Conservation (phyloP, 64 coral and sea anemone species). For the Montipora cactus region DNA sequence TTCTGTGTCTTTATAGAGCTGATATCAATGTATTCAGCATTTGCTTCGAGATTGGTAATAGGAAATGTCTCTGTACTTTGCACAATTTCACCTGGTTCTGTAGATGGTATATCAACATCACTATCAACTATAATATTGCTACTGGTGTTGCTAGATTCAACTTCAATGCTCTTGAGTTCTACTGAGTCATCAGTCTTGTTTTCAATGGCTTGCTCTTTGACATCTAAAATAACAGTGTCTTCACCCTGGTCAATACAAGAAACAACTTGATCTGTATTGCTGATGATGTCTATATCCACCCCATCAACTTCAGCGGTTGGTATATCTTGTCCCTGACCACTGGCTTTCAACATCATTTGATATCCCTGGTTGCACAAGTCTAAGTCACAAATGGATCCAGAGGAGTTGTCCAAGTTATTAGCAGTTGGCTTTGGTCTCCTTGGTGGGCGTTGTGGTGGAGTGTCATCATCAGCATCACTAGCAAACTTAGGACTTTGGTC, state of each 20-base stretch:
- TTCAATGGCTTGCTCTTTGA: conserved; percentile 48
- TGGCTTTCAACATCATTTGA: not conserved
- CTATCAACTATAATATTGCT: not conserved
- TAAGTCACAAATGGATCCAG: not conserved
- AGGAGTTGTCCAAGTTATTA: not conserved
- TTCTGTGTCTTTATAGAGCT: not conserved
- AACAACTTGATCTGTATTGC: conserved; percentile 69
- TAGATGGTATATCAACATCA: not conserved
- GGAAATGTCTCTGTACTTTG: not conserved
- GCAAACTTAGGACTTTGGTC: not conserved
- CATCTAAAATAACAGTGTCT: conserved; percentile 90
- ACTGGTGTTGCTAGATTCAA: not conserved
- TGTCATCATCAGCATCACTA: conserved; percentile 7
- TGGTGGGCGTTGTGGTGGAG: conserved; percentile 17
- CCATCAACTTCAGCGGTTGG: conserved; percentile 79
- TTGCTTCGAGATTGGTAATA: not conserved
- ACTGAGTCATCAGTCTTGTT: not conserved
- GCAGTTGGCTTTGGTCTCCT: conserved; percentile 16
- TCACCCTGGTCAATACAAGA: conserved; percentile 92
- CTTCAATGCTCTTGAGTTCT: not conserved
- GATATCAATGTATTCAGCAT: not conserved
- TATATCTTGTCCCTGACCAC: not conserved
- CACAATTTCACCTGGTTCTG: not conserved
- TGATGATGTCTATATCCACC: conserved; percentile 83
- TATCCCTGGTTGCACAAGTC: not conserved